Evolutionary conservation across 2,888 invertebrate species (phyloP), one percentile per base, ranked within the genome.

Genomic region (Caenorhabditis japonica): DNA sequence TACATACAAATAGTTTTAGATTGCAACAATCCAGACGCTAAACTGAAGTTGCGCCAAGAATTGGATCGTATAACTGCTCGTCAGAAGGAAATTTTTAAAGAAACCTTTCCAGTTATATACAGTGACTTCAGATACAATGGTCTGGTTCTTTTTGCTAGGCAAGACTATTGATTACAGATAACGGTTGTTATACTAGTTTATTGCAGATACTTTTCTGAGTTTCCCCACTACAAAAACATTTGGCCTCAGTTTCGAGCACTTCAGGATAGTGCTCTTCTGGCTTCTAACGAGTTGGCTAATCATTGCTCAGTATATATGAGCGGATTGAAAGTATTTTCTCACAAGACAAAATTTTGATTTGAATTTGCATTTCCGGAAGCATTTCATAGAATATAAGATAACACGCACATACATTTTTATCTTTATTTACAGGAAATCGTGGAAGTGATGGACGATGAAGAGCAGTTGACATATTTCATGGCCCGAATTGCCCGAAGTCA

Each of bases 211-310:
- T 83, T 83, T 52, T 76, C 81, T 46, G 82, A 83, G 52, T 76
- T 72, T 55, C 83, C 83, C 1, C 76, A 81, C 30, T 83, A 83
- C 73, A 83, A 83, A 55, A 76, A 81, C 64, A 80, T 83, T 19
- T 83, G 83, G 83, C 81, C 82, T 0, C 81, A 82, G 55, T 83
- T 83, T 53, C 80, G 80, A 17, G 75, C 55, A 17, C 74, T 83
- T 10, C 80, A 80, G 19, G 83, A 83, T 66, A 76, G 76, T 12
- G 76, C 83, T 2, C 61, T 83, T 8, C 69, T 83, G 8, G 77
- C 74, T 33, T 84, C 84, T 8, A 76, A 82, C 38, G 70, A 75
- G 33, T 68, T 84, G 10, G 75, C 76, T 38, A 81, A 74, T 46
- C 84, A 84, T 59, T 80, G 75, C 47, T 74, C 60, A 21, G 82